Conservation (phyloP, 2,797 vertebrate genomes). For the Hemibagrus guttatus region DNA sequence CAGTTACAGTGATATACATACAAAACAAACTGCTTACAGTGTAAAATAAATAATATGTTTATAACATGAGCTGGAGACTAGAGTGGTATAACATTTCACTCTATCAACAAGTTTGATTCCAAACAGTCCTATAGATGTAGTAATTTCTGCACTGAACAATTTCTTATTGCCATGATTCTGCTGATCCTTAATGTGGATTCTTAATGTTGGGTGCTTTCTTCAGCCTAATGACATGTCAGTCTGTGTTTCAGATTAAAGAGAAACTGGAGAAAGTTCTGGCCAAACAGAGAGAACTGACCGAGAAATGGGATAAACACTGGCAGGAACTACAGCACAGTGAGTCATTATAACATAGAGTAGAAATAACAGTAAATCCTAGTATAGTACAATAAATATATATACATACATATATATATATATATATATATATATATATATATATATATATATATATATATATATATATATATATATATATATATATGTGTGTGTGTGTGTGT, state of each 20-base stretch:
- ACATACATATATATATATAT: too few relatives aligned
- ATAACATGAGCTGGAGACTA: background rate
- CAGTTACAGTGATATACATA: background rate
- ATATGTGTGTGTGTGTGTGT: too few relatives aligned
- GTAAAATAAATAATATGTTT: background rate
- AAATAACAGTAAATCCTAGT: background rate
- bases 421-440: too few relatives aligned
- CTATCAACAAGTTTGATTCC: background rate
- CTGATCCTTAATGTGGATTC: background rate
- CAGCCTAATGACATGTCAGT: background rate
- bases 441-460: too few relatives aligned
- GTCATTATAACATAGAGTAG: conserved; percentile 53
- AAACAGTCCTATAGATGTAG: background rate
- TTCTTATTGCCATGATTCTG: background rate
- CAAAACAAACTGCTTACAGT: background rate
- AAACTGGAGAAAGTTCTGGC: conserved; percentile 86
- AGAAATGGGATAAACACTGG: conserved; percentile 95
- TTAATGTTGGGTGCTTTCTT: background rate
- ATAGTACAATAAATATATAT: background rate
- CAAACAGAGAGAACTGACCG: conserved; percentile 86
- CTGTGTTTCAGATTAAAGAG: conserved; percentile 81
- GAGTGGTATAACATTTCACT: background rate
- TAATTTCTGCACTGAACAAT: background rate
- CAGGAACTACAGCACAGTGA: conserved; percentile 91
- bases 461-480: too few relatives aligned